These are phyloP conservation scores for Parochlus steinenii DNA, from an alignment of 2,888 invertebrate genomes.

Conservation along the genomic window DNA sequence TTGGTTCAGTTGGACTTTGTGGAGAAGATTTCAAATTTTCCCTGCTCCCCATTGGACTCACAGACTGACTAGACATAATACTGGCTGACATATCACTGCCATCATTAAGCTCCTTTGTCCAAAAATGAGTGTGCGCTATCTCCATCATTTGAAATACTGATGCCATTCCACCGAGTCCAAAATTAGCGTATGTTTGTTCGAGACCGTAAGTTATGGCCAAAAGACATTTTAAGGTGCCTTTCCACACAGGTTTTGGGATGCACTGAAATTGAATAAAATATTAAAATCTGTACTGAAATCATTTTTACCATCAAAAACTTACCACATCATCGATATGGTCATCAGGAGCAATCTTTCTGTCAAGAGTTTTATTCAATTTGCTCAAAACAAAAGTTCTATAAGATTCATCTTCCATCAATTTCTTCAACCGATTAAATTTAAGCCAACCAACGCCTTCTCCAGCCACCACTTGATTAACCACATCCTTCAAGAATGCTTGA, in stretches of 20 bases:
- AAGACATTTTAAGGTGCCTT: slow-evolving; percentile 87
- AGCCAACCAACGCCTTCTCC: slow-evolving; percentile 72
- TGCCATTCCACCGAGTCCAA: slow-evolving; percentile 93
- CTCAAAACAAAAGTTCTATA: slow-evolving; percentile 91
- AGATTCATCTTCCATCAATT: slow-evolving; percentile 97
- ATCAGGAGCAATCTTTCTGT: slow-evolving; percentile 82
- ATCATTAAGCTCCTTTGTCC: slow-evolving; percentile 69
- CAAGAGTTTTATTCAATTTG: slow-evolving; percentile 85
- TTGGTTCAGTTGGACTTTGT: slow-evolving; percentile 35
- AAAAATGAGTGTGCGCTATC: slow-evolving; percentile 97
- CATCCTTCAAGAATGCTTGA: slow-evolving; percentile 85
- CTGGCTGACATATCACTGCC: slow-evolving; percentile 32
- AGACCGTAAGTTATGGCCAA: slow-evolving; percentile 80
- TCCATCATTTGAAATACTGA: slow-evolving; percentile 93
- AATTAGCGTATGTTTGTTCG: slow-evolving; percentile 81
- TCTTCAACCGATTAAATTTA: slow-evolving; percentile 78
- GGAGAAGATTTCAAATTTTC: slow-evolving; percentile 51
- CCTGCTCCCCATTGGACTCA: slow-evolving; percentile 49
- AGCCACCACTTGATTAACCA: slow-evolving; percentile 33
- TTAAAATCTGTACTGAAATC: neutral
- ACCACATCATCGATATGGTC: slow-evolving; percentile 98
- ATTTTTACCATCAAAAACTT: slow-evolving; percentile 26
- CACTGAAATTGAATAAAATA: slow-evolving; percentile 39
- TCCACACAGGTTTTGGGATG: slow-evolving; percentile 80
- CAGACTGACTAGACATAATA: slow-evolving; percentile 32